A percentile compares a stretch with the other conserved stretches of the same genome.
Evolutionary conservation across 2,797 vertebrate genomes (phyloP).

Genomic region (Smutsia gigantea): DNA sequence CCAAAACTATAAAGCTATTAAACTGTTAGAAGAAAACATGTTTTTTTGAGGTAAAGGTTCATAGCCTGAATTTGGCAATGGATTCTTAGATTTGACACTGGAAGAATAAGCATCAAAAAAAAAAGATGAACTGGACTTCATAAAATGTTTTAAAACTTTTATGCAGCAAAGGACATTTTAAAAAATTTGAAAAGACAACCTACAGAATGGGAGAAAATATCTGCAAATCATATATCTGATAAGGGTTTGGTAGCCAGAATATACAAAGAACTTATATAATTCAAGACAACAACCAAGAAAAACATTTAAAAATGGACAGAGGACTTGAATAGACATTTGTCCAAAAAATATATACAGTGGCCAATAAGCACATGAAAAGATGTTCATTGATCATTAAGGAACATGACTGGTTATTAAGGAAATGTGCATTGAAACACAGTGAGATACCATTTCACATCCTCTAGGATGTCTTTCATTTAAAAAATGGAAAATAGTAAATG

Average conservation of each 20-base stretch:
- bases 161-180: background rate
- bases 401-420: background rate
- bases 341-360: background rate
- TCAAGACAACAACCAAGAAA: background rate
- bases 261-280: background rate
- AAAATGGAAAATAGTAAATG: background rate
- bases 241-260: conserved; percentile 6
- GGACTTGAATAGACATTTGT: background rate
- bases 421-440: background rate
- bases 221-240: background rate
- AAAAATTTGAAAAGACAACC: background rate
- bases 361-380: background rate
- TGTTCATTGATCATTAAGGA: conserved; percentile 4
- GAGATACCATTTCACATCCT: background rate
- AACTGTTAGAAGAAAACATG: conserved; percentile 14
- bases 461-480: background rate
- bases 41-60: background rate
- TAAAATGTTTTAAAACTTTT: background rate
- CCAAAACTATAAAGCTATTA: background rate
- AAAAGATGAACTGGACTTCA: background rate
- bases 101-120: background rate
- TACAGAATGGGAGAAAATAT: background rate
- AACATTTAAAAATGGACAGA: background rate
- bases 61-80: background rate
- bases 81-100: background rate